Evolutionary conservation across 2,888 invertebrate genomes (phyloP).

Genomic region (Trilocha varians): DNA sequence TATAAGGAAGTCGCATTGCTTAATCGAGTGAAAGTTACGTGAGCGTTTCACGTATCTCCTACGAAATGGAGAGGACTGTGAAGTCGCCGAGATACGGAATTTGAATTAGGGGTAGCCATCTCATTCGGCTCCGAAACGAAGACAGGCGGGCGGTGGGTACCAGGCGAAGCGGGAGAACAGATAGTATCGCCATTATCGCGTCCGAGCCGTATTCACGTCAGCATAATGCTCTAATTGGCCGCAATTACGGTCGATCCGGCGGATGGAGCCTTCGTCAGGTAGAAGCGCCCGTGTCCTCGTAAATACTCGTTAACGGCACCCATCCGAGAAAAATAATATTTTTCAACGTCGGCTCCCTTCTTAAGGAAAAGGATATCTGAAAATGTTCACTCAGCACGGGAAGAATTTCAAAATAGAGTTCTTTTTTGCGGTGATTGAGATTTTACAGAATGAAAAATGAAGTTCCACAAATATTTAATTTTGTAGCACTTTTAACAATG

Average conservation of each 20-base stretch:
- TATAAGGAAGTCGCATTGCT: slow-evolving; percentile 47
- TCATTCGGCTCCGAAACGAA: slow-evolving; percentile 41
- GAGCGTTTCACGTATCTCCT: slow-evolving; percentile 52
- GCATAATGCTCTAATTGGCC: slow-evolving; percentile 72
- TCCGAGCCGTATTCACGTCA: slow-evolving; percentile 68
- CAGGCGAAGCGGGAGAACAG: slow-evolving; percentile 33
- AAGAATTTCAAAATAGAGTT: neutral
- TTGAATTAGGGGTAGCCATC: slow-evolving; percentile 56
- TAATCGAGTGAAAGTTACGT: slow-evolving; percentile 65
- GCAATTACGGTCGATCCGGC: slow-evolving; percentile 65
- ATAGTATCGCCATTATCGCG: slow-evolving; percentile 67
- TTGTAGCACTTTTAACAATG: no score
- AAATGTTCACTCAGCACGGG: slow-evolving; percentile 37
- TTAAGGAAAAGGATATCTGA: slow-evolving; percentile 47
- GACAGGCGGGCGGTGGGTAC: slow-evolving; percentile 18
- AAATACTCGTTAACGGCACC: slow-evolving; percentile 68
- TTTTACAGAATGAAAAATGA: no score
- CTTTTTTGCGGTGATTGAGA: no score
- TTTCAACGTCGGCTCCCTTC: slow-evolving; percentile 50
- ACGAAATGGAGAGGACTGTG: slow-evolving; percentile 51
- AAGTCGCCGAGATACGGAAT: slow-evolving; percentile 50
- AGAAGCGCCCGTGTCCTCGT: slow-evolving; percentile 60
- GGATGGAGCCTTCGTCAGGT: slow-evolving; percentile 64
- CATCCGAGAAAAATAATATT: slow-evolving; percentile 65
- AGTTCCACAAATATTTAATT: no score